Conservation (phyloP, 2,113 vertebrate species). For the Panurus biarmicus region DNA sequence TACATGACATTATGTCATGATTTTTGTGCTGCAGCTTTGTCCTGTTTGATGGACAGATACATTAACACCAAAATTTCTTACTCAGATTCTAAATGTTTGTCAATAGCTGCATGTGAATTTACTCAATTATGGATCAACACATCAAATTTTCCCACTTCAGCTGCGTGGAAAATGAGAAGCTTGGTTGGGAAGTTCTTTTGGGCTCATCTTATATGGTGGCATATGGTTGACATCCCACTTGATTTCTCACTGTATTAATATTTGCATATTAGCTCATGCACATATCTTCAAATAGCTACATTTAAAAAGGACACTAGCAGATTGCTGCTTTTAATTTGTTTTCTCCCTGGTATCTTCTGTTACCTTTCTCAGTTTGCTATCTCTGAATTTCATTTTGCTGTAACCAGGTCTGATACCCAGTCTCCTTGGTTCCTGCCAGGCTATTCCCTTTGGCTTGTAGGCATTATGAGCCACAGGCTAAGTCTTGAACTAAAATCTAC, state of each 20-base stretch:
- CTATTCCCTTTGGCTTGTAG: not conserved
- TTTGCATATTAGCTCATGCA: not conserved
- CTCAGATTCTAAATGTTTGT: not conserved
- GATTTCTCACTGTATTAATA: not conserved
- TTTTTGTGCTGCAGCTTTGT: not conserved
- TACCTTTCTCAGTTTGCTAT: not conserved
- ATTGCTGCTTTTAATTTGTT: not conserved
- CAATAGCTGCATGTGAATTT: not conserved
- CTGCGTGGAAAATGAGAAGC: not conserved
- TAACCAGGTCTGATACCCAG: not conserved
- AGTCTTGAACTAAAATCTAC: not conserved
- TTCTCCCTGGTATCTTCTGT: not conserved
- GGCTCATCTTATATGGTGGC: not conserved
- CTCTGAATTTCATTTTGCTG: not conserved
- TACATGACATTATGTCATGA: not conserved
- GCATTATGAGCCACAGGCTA: not conserved
- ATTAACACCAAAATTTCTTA: not conserved
- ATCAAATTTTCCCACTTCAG: not conserved
- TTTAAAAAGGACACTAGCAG: not conserved
- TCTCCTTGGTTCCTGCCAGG: not conserved
- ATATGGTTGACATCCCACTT: slow-evolving; percentile 4
- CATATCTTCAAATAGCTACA: not conserved
- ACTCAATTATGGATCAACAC: not conserved
- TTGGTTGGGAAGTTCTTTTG: not conserved
- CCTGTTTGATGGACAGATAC: not conserved